Conservation (phyloP, 2,888 invertebrate genomes). For the Monoplex corrugatus region DNA sequence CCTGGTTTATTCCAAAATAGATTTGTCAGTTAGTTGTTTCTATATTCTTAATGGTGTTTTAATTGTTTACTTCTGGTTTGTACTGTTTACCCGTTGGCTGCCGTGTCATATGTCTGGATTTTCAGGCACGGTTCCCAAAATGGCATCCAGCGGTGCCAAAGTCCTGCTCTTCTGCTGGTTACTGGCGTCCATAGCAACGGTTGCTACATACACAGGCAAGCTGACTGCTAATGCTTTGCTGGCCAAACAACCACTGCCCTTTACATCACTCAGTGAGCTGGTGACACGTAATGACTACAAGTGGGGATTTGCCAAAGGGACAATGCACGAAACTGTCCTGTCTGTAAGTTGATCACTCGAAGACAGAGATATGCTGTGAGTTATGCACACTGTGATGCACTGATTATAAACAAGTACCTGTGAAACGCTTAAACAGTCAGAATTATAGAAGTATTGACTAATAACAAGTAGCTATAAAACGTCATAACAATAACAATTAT, state of each 20-base stretch:
- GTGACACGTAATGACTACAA: neutral
- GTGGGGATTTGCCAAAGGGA: neutral
- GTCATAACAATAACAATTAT: too few species aligned
- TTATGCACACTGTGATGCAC: too few species aligned
- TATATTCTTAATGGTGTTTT: too few species aligned
- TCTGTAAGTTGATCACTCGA: neutral
- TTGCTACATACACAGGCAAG: constrained; percentile 17
- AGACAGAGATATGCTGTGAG: too few species aligned
- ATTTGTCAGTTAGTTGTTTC: too few species aligned
- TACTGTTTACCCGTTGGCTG: neutral
- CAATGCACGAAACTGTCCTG: neutral
- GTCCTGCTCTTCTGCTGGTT: neutral
- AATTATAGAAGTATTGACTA: too few species aligned
- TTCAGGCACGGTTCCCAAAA: neutral
- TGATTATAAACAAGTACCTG: too few species aligned
- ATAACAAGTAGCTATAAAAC: too few species aligned
- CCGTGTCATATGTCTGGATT: neutral
- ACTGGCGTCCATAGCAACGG: neutral
- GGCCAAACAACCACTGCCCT: neutral
- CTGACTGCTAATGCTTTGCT: neutral
- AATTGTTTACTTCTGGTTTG: neutral
- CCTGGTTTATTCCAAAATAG: too few species aligned
- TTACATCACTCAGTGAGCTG: neutral
- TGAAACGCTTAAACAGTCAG: too few species aligned
- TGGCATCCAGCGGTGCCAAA: neutral